Base-by-base conservation (phyloP, 2,888 invertebrate genomes). In the Mystacides longicornis region DNA sequence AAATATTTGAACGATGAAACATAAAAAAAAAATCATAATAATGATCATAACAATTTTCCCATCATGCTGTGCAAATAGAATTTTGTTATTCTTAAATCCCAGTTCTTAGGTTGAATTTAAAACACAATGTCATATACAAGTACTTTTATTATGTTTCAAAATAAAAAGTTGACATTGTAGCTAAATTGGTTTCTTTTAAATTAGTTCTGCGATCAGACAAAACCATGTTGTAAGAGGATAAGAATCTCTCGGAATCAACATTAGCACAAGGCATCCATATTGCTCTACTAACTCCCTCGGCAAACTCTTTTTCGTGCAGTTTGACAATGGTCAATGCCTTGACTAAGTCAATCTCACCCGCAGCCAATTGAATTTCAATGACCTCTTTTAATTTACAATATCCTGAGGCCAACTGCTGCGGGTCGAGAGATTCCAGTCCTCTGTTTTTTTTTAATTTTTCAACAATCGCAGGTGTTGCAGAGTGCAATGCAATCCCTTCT, bases 101-200 rank as follows among this genome's bases (percentile, higher is more conserved):
- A 5, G 27, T 27, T 27, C 27, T 27, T 27, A 27, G 27, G 27
- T 27, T 27, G 5, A 27, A 27, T 27, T 27, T 27, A 27, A 27
- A 27, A 27, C 27, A 27, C 27, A 27, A 27, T 27, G 11, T 27
- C 27, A 27, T 27, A 27, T 27, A 27, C 27, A 27, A 27, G 11
- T 27, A 27, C 27, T n/a, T n/a, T n/a, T n/a, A n/a, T n/a, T n/a
- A n/a, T n/a, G n/a, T n/a, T 27, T 43, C 43, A 43, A 11, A 43
- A 43, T 43, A 14, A 42, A 51, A 51, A 20, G 33, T 47, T 3
- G 47, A 5, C 47, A 47, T 19, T 19, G 21, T 47, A 21, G 47
- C 47, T 7, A 47, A n/a, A 20, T 47, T 47, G 19, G 11, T n/a
- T 48, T 22, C 23, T 14, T 48, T 48, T n/a, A n/a, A n/a, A n/a